phyloP scores from a whole-genome alignment of 2,113 vertebrate genomes.

The Lanius collurio region DNA sequence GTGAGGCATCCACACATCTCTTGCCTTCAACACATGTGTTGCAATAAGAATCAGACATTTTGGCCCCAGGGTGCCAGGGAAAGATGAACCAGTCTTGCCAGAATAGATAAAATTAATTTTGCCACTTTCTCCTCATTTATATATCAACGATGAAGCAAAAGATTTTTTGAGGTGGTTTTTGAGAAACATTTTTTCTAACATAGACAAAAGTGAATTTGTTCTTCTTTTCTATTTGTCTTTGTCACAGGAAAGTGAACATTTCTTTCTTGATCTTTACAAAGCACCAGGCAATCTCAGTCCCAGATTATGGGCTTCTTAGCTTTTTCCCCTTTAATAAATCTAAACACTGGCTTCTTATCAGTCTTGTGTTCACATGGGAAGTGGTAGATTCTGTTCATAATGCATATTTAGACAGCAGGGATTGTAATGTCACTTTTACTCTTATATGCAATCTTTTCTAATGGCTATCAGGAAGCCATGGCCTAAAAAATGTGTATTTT shows the following conservation, averaged over 20 bases:
- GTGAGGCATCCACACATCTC: neutral
- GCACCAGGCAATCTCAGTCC: neutral
- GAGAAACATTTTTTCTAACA: neutral
- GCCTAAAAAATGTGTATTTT: neutral
- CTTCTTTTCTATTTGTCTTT: neutral
- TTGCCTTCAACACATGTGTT: neutral
- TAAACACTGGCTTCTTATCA: neutral
- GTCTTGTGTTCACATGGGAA: neutral
- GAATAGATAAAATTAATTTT: neutral
- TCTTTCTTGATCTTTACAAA: neutral
- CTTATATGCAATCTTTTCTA: neutral
- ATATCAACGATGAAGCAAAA: neutral
- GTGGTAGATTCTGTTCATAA: neutral
- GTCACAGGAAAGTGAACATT: neutral
- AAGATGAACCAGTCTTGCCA: neutral
- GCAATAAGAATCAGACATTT: neutral
- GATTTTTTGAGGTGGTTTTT: neutral
- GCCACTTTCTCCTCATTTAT: neutral
- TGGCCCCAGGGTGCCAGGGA: neutral
- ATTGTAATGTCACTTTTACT: neutral
- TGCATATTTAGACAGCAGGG: neutral
- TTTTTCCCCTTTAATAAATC: neutral
- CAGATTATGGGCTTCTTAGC: neutral
- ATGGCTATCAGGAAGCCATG: neutral
- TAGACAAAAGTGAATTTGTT: accelerated